phyloP scores from a whole-genome alignment of 2,797 vertebrate genomes.

The Danionella dracula region DNA sequence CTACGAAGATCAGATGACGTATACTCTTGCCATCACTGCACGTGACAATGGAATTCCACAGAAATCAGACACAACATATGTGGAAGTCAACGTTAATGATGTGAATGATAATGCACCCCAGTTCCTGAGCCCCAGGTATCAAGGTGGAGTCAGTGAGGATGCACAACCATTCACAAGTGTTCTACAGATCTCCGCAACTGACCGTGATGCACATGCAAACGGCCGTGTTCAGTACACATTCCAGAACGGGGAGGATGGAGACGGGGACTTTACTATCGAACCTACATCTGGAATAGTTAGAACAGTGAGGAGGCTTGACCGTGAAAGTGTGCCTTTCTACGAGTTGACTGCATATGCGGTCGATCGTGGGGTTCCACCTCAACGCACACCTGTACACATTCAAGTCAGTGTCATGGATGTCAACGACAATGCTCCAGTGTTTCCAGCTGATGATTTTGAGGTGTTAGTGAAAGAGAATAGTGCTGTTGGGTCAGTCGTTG shows the following conservation, averaged over 20 bases:
- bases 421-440: slow-evolving; percentile 94
- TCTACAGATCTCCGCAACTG: slow-evolving; percentile 93
- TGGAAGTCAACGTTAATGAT: slow-evolving; percentile 95
- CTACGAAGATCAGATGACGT: slow-evolving; percentile 97
- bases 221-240: slow-evolving; percentile 97
- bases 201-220: slow-evolving; percentile 90
- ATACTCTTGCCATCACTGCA: slow-evolving; percentile 92
- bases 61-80: slow-evolving; percentile 95
- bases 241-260: slow-evolving; percentile 94
- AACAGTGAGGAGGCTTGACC: slow-evolving; percentile 86
- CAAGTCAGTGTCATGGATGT: slow-evolving; percentile 92
- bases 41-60: slow-evolving; percentile 98
- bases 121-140: slow-evolving; percentile 90
- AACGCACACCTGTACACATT: slow-evolving; percentile 87
- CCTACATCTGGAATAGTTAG: slow-evolving; percentile 94
- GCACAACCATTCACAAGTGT: slow-evolving; percentile 95
- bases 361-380: slow-evolving; percentile 90
- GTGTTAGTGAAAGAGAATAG: slow-evolving; percentile 95
- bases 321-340: slow-evolving; percentile 87
- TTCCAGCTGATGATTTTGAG: slow-evolving; percentile 93
- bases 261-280: slow-evolving; percentile 97
- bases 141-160: slow-evolving; percentile 90
- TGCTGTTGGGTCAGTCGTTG: slow-evolving; percentile 90
- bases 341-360: slow-evolving; percentile 92
- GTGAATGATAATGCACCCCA: slow-evolving; percentile 95